Evolutionary conservation across 1,140 invertebrate species (phyloP), one percentile per base, ranked within the genome.

Genomic region (Orchesella cincta): DNA sequence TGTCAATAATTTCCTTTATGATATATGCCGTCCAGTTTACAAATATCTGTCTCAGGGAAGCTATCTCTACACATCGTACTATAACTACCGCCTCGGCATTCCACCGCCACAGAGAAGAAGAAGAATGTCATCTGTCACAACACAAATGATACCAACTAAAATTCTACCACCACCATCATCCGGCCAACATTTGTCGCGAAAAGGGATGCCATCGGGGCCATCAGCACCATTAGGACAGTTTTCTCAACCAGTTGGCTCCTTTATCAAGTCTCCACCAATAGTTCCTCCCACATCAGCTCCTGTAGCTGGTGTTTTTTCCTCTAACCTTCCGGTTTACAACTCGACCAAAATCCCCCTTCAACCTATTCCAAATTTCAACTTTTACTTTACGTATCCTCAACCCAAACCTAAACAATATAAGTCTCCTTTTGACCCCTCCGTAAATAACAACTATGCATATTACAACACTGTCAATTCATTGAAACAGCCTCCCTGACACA

Each of bases 1-100:
- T 14, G 73, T 78, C 46, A 78, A 73, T 62, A 78, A 78, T 54
- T 78, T 78, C 71, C 36, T 75, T 31, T 57, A 70, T 46, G 77
- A 78, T 72, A 34, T 75, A 26, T 74, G 64, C 77, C 77, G 77
- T 78, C 77, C 77, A 71, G 62, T 73, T 8, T 74, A 57, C 39
- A 51, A 57, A 29, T 54, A 26, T 51, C 23, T 54, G 20, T 52
- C 46, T 54, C 39, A 54, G 73, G 73, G 36, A 74, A 74, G 39
- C 26, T 54, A 18, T 33, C 12, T 54, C 8, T 74, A 74, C 39
- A 74, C 29, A 29, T 36, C 29, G 34, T 74, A 52, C 29, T 74
- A 74, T 20, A 33, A 52, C 26, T 46, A 33, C 12, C 46, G 29
- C 23, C 39, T 52, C 20, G 46, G 36, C 14, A 52, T 54, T 5